These are phyloP conservation scores for Petaurus breviceps DNA, from an alignment of 2,113 vertebrate genomes.

Conservation along the genomic window DNA sequence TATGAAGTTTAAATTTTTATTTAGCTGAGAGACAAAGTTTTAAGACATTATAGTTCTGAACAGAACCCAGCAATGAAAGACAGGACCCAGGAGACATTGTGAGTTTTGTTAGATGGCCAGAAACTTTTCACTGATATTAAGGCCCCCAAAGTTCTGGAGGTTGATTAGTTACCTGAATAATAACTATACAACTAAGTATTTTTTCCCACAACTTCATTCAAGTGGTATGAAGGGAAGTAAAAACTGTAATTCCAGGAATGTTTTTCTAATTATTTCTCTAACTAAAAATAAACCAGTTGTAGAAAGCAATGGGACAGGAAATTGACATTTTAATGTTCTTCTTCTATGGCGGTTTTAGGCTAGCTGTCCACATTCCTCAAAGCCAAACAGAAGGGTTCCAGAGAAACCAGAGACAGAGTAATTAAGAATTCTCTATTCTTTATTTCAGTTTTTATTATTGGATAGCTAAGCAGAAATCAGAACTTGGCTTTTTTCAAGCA, in stretches of 20 bases:
- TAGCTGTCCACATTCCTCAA: not conserved
- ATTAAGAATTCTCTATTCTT: not conserved
- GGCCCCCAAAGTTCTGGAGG: not conserved
- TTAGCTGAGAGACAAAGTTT: not conserved
- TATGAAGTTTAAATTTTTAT: not conserved
- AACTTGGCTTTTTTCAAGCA: not conserved
- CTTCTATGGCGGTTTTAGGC: not conserved
- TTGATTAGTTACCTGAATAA: not conserved
- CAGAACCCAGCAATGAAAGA: not conserved
- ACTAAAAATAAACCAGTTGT: not conserved
- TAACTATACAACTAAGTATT: not conserved
- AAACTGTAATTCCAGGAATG: not conserved
- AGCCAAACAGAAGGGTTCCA: not conserved
- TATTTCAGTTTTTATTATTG: not conserved
- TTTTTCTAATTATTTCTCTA: not conserved
- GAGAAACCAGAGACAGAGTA: not conserved
- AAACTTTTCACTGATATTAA: not conserved
- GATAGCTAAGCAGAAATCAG: not conserved
- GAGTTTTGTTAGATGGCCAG: not conserved
- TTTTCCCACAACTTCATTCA: not conserved
- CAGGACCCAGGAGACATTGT: not conserved
- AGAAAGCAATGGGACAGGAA: not conserved
- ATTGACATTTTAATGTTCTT: not conserved
- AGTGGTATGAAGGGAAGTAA: not conserved
- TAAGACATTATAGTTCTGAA: not conserved